These are phyloP conservation scores for Dendroctonus ponderosae DNA, from an alignment of 1,140 invertebrate genomes.

Conservation along the genomic window DNA sequence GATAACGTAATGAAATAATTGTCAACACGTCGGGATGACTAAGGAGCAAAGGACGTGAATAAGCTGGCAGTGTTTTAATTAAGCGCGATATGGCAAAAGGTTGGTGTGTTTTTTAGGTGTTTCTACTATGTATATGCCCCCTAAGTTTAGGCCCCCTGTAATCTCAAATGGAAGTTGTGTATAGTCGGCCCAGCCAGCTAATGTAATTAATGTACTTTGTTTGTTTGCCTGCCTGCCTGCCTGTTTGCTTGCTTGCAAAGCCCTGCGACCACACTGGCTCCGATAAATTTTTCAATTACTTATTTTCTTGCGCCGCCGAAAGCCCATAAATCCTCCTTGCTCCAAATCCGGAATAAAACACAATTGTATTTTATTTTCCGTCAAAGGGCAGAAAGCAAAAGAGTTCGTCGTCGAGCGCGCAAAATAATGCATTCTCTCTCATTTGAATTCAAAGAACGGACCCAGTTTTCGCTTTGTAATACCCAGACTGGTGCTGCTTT, in stretches of 20 bases:
- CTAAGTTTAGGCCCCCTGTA: background rate
- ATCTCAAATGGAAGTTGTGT: background rate
- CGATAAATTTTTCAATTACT: background rate
- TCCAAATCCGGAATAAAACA: conserved; percentile 2
- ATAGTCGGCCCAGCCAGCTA: background rate
- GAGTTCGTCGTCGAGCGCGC: no score
- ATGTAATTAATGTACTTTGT: background rate
- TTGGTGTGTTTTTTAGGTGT: conserved; percentile 11
- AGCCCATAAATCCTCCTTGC: background rate
- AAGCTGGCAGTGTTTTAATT: conserved; percentile 13
- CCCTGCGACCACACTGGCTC: background rate
- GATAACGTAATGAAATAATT: conserved; percentile 16
- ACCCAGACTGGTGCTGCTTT: no score
- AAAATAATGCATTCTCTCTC: no score
- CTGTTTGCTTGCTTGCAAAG: background rate
- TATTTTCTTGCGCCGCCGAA: no score
- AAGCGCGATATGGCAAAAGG: conserved; percentile 6
- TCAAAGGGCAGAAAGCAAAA: background rate
- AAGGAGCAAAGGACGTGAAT: conserved; percentile 11
- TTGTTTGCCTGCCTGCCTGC: background rate
- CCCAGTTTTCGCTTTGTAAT: no score
- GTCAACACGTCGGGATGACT: conserved; percentile 7
- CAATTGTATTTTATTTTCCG: conserved; percentile 1
- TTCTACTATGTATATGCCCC: background rate
- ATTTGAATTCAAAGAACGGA: no score